Percentiles rank a stretch among this genome's conserved stretches.
Evolutionary conservation across 2,888 invertebrate species (phyloP).

Genomic region (Lasiommata megera): DNA sequence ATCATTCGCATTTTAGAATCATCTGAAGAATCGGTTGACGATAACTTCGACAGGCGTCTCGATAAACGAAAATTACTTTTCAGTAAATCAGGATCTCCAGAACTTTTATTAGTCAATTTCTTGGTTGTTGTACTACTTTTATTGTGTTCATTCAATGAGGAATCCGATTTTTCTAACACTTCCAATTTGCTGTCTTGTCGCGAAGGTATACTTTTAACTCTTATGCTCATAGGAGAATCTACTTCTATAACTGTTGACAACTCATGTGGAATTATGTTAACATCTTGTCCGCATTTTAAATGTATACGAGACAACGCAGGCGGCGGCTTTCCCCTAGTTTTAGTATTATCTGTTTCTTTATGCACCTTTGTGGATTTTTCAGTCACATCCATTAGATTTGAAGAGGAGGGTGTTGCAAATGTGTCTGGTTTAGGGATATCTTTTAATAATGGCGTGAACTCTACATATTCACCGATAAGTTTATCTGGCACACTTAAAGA

Average conservation of each 20-base stretch:
- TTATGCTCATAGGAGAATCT: slow-evolving; percentile 83
- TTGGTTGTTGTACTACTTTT: background rate
- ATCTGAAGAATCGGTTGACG: slow-evolving; percentile 48
- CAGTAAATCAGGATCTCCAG: slow-evolving; percentile 48
- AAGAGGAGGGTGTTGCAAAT: slow-evolving; percentile 36
- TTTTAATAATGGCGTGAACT: slow-evolving; percentile 50
- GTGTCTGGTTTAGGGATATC: slow-evolving; percentile 59
- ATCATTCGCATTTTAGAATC: slow-evolving; percentile 69
- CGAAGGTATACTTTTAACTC: slow-evolving; percentile 55
- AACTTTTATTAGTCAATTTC: slow-evolving; percentile 19
- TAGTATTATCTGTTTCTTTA: slow-evolving; percentile 32
- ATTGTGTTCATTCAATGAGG: slow-evolving; percentile 24
- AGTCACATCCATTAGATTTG: slow-evolving; percentile 31
- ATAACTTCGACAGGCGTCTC: slow-evolving; percentile 27
- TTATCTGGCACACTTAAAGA: slow-evolving; percentile 7
- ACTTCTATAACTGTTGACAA: slow-evolving; percentile 86
- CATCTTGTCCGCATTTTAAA: slow-evolving; percentile 57
- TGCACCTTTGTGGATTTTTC: background rate
- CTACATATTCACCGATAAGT: slow-evolving; percentile 27
- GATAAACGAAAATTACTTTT: slow-evolving; percentile 41
- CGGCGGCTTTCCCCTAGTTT: slow-evolving; percentile 60
- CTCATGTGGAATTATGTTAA: slow-evolving; percentile 77
- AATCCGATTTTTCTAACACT: slow-evolving; percentile 35
- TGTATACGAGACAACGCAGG: slow-evolving; percentile 63
- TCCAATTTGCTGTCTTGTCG: slow-evolving; percentile 43